These are phyloP conservation scores for Condylura cristata DNA, from an alignment of 2,113 vertebrate genomes.

Conservation along the genomic window DNA sequence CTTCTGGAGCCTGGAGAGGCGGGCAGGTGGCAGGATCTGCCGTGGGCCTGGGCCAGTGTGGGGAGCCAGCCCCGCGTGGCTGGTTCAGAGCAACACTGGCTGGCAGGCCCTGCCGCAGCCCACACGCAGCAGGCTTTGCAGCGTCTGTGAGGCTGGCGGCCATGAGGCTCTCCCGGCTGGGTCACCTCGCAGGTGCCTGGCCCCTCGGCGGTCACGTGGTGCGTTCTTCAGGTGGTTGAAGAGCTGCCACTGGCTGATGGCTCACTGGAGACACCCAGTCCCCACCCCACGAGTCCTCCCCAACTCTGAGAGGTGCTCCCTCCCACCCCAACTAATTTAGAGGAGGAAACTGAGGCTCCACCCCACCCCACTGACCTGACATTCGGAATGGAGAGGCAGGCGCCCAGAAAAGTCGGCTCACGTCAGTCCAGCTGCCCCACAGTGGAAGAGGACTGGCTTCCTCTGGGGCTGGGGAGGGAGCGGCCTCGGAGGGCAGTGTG, in stretches of 20 bases:
- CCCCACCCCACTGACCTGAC: not conserved
- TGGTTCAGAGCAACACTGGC: not conserved
- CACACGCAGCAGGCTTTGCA: fast-evolving
- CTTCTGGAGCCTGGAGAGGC: not conserved
- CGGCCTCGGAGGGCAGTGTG: not conserved
- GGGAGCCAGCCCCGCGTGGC: not conserved
- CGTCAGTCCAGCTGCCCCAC: not conserved
- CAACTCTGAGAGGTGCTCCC: not conserved
- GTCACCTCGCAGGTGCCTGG: not conserved
- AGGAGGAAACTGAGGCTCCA: not conserved
- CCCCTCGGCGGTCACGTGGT: not conserved
- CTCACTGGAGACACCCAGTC: not conserved
- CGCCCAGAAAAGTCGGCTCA: not conserved
- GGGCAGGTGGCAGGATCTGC: fast-evolving
- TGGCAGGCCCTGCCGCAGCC: not conserved
- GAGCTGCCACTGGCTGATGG: not conserved
- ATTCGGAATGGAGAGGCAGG: not conserved
- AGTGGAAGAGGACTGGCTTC: not conserved
- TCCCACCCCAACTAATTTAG: not conserved
- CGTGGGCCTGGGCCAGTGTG: not conserved
- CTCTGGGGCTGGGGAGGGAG: not conserved
- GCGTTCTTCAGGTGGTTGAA: not conserved
- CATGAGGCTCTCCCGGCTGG: not conserved
- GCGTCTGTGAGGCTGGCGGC: not conserved
- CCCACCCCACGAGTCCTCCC: not conserved